Conservation (phyloP, 2,797 vertebrate species). For the Acrossocheilus fasciatus region DNA sequence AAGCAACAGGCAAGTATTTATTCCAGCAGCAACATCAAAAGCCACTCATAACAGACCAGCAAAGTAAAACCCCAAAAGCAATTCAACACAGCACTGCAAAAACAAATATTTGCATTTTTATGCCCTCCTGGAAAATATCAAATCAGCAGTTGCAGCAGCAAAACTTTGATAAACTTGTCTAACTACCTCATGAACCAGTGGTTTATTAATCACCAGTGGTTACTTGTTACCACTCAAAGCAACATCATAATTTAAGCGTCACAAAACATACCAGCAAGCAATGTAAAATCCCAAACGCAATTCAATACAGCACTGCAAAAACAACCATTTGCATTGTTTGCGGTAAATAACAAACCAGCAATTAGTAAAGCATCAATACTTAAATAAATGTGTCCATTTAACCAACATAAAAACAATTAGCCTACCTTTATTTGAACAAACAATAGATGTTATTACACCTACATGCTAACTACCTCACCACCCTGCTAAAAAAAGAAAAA, state of each 20-base stretch:
- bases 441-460: background rate
- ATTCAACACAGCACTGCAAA: background rate
- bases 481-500: background rate
- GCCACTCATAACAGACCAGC: background rate
- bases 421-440: background rate
- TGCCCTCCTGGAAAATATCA: background rate
- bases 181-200: background rate
- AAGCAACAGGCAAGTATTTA: background rate
- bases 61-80: background rate
- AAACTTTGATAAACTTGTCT: background rate
- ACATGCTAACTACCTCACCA: background rate
- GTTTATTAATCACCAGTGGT: background rate
- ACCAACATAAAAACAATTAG: background rate
- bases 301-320: background rate
- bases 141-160: background rate
- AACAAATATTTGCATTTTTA: background rate
- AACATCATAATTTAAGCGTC: background rate
- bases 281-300: background rate
- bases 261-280: background rate
- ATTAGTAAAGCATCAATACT: background rate
- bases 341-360: background rate
- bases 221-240: background rate
- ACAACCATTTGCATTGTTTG: background rate
- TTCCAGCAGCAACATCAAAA: background rate
- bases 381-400: background rate